A percentile compares a stretch with the other conserved stretches of the same genome.
Conservation (phyloP, 2,797 vertebrate genomes). For the Gambusia yucatana region DNA sequence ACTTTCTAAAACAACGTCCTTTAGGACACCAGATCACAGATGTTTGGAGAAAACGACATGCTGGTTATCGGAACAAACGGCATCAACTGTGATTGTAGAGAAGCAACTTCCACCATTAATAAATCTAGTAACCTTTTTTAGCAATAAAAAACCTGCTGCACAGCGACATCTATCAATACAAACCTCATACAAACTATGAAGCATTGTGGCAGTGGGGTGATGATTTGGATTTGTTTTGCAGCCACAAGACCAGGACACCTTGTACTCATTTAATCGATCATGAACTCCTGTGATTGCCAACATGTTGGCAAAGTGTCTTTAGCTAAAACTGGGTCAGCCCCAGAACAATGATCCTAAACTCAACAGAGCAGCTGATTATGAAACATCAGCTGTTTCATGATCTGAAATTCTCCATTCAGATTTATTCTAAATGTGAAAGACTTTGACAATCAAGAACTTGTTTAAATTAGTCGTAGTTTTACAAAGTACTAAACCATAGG, state of each 20-base stretch:
- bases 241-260: not conserved
- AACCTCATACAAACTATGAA: not conserved
- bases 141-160: too few relatives aligned
- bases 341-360: not conserved
- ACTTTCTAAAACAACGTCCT: not conserved
- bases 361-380: not conserved
- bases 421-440: not conserved
- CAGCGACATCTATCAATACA: not conserved
- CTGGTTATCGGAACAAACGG: not conserved
- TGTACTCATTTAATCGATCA: not conserved
- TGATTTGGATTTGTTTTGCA: not conserved
- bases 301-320: not conserved
- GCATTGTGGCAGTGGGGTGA: not conserved
- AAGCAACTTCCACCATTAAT: not conserved
- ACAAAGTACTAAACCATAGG: not conserved
- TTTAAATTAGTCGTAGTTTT: not conserved
- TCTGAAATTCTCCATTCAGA: not conserved
- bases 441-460: not conserved
- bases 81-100: not conserved
- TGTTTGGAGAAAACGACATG: not conserved
- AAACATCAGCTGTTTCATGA: too few relatives aligned
- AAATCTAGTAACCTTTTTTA: not conserved
- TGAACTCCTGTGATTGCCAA: not conserved
- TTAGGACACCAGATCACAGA: not conserved
- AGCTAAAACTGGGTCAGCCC: not conserved